Base-by-base conservation (phyloP, 37 sponge, comb jelly and placozoan species). In the Petrosia ficiformis region DNA sequence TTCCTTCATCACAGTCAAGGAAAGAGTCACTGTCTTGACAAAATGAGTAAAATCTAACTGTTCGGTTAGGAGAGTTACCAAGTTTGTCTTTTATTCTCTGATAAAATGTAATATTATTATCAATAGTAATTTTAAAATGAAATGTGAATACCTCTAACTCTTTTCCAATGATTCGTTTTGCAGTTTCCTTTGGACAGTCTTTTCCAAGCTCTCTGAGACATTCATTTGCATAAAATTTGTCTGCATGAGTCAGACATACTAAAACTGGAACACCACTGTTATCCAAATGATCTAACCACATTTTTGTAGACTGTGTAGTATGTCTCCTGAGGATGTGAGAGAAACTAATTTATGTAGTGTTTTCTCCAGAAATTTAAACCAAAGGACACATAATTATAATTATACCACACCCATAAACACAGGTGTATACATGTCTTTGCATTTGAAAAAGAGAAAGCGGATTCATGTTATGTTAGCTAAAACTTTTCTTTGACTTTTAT, bases 191-290 rank as follows among this genome's bases (percentile, higher is more conserved):
- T 19, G 48, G 3, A 28, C 52, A 44, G 58, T 73, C 32, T 1
- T n/a, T 34, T 25, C 59, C 57, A 44, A 57, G 30, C 48, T 72
- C 6, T 21, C 56, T 48, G 58, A 73, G 48, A 3, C 29, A n/a
- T 21, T 73, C 57, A n/a, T 48, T 48, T 10, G 74, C 54, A 48
- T 48, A 48, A 19, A 73, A 58, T 58, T 73, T 73, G 57, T 73
- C 73, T 3, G 73, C 73, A 52, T 73, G 73, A 44, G 73, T 73
- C 22, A 73, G 73, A 34, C 73, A 73, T 3, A 73, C 48, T 29
- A 73, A 58, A 21, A 48, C 48, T 34, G 73, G 73, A 6, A 73
- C 33, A 2, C 30, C 25, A 44, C 52, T 33, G 2, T 3, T 1
- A n/a, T 36, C 56, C 48, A 73, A 26, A 10, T 33, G 3, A 10